Conservation (phyloP, 2,888 invertebrate species). For the Mesorhabditis sp. region DNA sequence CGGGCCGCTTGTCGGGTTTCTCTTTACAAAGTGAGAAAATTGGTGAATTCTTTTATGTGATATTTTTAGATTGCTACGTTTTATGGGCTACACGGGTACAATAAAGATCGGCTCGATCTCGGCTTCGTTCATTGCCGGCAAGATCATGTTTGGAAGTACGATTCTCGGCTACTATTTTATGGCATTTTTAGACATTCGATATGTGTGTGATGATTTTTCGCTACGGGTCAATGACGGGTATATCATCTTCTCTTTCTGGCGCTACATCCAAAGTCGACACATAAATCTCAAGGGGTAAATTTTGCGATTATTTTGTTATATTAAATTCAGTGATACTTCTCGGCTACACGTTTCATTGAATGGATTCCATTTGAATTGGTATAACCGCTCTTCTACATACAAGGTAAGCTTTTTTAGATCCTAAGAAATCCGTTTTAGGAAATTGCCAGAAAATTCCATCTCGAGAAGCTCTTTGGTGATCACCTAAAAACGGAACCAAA, state of each 20-base stretch:
- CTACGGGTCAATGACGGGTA: constrained; percentile 91
- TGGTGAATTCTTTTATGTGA: too few relatives aligned
- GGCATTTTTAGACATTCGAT: constrained; percentile 68
- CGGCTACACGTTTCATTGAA: constrained; percentile 66
- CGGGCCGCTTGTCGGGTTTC: constrained; percentile 37
- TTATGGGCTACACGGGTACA: constrained; percentile 30
- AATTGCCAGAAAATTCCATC: constrained; percentile 27
- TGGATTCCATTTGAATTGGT: constrained; percentile 75
- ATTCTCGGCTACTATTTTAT: neutral
- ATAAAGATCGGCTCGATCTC: constrained; percentile 77
- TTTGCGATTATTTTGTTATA: constrained; percentile 9
- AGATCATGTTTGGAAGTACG: constrained; percentile 89
- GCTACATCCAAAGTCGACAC: constrained; percentile 68
- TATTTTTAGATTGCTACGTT: constrained; percentile 27
- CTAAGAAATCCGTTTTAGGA: constrained; percentile 12
- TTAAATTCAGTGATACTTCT: constrained; percentile 69
- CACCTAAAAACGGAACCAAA: constrained; percentile 20
- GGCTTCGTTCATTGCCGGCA: constrained; percentile 89
- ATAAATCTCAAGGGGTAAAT: constrained; percentile 19
- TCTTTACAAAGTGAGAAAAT: constrained; percentile 34
- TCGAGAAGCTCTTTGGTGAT: constrained; percentile 29
- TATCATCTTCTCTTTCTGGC: constrained; percentile 96
- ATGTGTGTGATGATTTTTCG: constrained; percentile 87
- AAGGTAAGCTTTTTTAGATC: constrained; percentile 12
- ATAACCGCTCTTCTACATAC: constrained; percentile 62